These are phyloP conservation scores for Cantharis rustica DNA, from an alignment of 2,888 invertebrate species.

Conservation along the genomic window DNA sequence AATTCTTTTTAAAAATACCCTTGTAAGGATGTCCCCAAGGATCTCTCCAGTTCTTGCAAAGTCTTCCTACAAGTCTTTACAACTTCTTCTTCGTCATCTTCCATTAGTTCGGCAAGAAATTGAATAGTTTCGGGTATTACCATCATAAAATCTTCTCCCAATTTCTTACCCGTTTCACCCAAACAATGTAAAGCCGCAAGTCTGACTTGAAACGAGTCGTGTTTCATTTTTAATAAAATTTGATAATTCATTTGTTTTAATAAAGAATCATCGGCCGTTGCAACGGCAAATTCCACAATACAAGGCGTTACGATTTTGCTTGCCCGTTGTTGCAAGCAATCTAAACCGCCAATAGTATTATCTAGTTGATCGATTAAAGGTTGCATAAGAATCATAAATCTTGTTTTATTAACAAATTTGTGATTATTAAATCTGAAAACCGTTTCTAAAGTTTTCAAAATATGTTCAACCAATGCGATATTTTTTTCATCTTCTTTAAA, in stretches of 20 bases:
- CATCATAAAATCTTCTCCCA: constrained; percentile 88
- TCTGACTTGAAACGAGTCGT: constrained; percentile 74
- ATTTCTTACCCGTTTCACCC: constrained; percentile 78
- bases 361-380: constrained; percentile 89
- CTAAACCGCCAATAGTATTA: constrained; percentile 70
- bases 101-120: constrained; percentile 89
- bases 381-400: constrained; percentile 83
- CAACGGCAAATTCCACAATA: constrained; percentile 80
- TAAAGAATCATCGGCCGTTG: constrained; percentile 81
- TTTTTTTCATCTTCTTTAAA: constrained; percentile 63
- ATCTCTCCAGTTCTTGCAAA: constrained; percentile 81
- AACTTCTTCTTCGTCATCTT: constrained; percentile 84
- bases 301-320: constrained; percentile 72
- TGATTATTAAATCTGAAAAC: constrained; percentile 84
- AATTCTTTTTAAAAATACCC: constrained; percentile 73
- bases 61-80: constrained; percentile 80
- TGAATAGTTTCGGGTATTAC: constrained; percentile 92
- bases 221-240: constrained; percentile 84
- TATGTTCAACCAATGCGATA: constrained; percentile 68
- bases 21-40: constrained; percentile 88
- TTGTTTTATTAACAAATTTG: constrained; percentile 81
- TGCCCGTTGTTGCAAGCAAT: constrained; percentile 64
- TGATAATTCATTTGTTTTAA: constrained; percentile 93
- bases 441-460: constrained; percentile 74
- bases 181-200: constrained; percentile 73